These are phyloP conservation scores for Neomorphus geoffroyi DNA, from an alignment of 2,797 vertebrate species.

Conservation along the genomic window DNA sequence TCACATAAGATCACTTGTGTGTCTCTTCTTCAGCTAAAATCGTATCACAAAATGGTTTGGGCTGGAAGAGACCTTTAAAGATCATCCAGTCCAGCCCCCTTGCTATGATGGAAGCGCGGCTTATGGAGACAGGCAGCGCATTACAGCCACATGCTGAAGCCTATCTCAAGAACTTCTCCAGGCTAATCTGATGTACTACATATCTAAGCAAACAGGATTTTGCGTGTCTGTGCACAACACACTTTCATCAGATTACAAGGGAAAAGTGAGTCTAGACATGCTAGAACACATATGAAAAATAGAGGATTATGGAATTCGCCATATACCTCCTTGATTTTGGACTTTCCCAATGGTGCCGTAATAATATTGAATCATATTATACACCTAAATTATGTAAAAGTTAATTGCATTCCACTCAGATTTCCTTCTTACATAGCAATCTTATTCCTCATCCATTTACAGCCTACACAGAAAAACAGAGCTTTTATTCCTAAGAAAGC, in stretches of 20 bases:
- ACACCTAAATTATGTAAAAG: background rate
- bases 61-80: background rate
- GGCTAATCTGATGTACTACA: background rate
- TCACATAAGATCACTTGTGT: background rate
- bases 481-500: background rate
- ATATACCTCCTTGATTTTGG: constrained; percentile 8
- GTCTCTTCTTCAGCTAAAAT: background rate
- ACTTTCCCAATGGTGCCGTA: constrained; percentile 12
- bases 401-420: constrained; percentile 11
- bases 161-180: background rate
- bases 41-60: background rate
- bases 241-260: constrained; percentile 23
- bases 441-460: background rate
- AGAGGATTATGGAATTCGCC: constrained; percentile 25
- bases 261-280: constrained; percentile 35
- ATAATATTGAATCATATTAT: background rate
- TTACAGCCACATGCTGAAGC: background rate
- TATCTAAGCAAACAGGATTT: constrained; percentile 38
- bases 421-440: background rate
- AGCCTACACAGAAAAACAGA: background rate
- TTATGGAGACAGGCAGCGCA: background rate
- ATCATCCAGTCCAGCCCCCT: background rate
- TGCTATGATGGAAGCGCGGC: background rate
- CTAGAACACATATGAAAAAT: constrained; percentile 38
- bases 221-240: constrained; percentile 20